Base-by-base conservation (phyloP, 2,888 invertebrate species). In the Archips xylosteana region DNA sequence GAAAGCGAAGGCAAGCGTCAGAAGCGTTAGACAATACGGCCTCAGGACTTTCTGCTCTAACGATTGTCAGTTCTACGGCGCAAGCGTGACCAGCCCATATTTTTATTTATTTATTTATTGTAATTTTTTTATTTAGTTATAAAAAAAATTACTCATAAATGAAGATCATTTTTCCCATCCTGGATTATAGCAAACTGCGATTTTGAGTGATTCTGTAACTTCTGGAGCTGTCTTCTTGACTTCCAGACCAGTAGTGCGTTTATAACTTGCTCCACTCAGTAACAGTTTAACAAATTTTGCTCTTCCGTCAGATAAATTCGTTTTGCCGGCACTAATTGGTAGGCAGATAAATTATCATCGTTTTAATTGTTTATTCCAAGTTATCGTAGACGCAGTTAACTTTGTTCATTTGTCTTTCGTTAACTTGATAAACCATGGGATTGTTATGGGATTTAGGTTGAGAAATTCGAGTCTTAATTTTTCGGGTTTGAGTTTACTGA, bases 351-450 rank as follows among this genome's bases (percentile, higher is more conserved):
- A 86, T 89, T 81, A 87, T 88, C 84, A 85, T 81, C 81, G 80
- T 86, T 86, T 85, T 87, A 88, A 89, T 88, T 89, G 88, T 87
- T 86, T 81, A 80, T 80, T 77, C 80, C 61, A 83, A 84, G 82
- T 84, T 82, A 77, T 82, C 85, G 87, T 86, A 81, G 82, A 81
- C 79, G 80, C 70, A 79, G 78, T 76, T 77, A 77, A 81, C 77
- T 78, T 77, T 74, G 74, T 75, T 65, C 75, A 75, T 79, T 78
- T 77, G 67, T 78, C 75, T 76, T 78, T 66, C 36, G 57, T 59
- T 70, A 64, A 69, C 75, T 72, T 57, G 57, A 69, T 68, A 59
- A 68, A 72, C 66, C 72, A 67, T 74, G 72, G 75, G 64, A 67
- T 70, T 65, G 23, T 59, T 47, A 73, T 66, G 65, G 65, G 9